Evolutionary conservation across 1,140 invertebrate species (phyloP).

Genomic region (Drosophila ficusphila): DNA sequence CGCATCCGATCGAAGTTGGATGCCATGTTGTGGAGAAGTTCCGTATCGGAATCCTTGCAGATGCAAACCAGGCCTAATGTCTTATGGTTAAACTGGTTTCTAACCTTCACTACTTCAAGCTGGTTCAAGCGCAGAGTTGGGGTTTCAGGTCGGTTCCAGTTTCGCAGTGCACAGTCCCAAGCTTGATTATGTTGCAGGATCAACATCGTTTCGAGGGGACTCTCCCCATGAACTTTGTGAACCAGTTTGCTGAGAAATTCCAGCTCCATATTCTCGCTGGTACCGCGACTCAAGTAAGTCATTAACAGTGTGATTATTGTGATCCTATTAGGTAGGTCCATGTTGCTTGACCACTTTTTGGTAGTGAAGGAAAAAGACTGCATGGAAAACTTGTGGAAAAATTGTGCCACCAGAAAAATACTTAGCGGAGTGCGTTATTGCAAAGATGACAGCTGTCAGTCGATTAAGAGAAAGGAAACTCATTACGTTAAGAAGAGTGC

Average conservation of each 20-base stretch:
- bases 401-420: too few relatives aligned
- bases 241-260: background rate
- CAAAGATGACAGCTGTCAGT: background rate
- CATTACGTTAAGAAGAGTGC: background rate
- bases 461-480: background rate
- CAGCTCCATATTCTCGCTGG: background rate
- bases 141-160: background rate
- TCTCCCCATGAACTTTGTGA: background rate
- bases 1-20: slow-evolving; percentile 6
- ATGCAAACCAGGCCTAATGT: slow-evolving; percentile 30
- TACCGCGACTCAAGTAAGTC: background rate
- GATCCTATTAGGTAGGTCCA: background rate
- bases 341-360: background rate
- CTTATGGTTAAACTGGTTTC: background rate
- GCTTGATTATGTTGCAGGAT: background rate
- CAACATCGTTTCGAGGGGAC: background rate
- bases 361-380: background rate
- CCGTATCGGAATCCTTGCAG: background rate
- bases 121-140: background rate
- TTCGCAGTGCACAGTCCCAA: background rate
- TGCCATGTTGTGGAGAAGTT: slow-evolving; percentile 9
- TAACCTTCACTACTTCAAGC: background rate
- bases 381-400: too few relatives aligned
- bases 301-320: background rate
- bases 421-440: too few relatives aligned